phyloP scores from a whole-genome alignment of 2,888 invertebrate species.

The Cantharis rustica region DNA sequence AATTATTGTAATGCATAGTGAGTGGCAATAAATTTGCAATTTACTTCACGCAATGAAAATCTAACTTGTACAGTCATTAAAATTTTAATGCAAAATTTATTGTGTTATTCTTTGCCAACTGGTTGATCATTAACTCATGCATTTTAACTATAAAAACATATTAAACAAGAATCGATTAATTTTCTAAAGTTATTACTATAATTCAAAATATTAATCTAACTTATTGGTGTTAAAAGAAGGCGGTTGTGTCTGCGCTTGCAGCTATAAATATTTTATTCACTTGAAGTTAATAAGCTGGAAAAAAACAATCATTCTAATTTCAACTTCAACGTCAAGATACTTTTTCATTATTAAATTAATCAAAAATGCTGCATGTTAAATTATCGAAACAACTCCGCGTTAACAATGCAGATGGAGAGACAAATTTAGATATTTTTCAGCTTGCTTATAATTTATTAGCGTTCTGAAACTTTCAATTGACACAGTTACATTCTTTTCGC shows the following conservation, averaged over 20 bases:
- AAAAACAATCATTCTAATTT: not conserved
- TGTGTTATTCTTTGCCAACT: not conserved
- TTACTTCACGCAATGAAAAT: not conserved
- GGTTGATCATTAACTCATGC: not conserved
- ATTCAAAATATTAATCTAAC: not conserved
- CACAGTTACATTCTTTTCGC: not conserved
- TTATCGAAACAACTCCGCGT: not conserved
- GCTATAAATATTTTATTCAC: not conserved
- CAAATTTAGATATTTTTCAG: not conserved
- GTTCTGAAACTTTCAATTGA: not conserved
- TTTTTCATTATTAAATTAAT: not conserved
- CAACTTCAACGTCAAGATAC: not conserved
- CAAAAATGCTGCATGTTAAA: not conserved
- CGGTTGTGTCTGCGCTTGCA: not conserved
- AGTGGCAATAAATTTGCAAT: not conserved
- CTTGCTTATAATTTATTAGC: not conserved
- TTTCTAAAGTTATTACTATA: not conserved
- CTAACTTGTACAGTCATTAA: not conserved
- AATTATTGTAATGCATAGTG: not conserved
- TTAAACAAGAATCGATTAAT: not conserved
- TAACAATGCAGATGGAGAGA: not conserved
- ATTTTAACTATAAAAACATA: not conserved
- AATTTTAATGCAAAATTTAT: slow-evolving; percentile 1
- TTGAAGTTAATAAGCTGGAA: not conserved
- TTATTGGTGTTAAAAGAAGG: not conserved